Base-by-base conservation (phyloP, 2,888 invertebrate species). In the Chironomus tentans region DNA sequence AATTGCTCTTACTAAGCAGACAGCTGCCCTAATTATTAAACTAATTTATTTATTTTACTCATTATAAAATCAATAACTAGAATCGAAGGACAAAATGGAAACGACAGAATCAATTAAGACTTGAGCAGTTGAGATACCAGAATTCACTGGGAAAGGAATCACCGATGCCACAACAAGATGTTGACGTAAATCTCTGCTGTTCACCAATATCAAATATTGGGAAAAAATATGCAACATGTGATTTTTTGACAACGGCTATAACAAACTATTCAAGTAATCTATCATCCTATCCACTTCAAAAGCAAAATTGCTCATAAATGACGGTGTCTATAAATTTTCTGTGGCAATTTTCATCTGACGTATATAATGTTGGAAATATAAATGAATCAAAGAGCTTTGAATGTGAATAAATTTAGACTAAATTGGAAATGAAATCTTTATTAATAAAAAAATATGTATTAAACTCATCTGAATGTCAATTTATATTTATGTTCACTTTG, bases 51-150 rank as follows among this genome's bases (percentile, higher is more conserved):
- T 48, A 13, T 50, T 48, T 47, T 3, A 12, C 18, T 71, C 24
- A 10, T 22, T 22, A 3, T n/a, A 48, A 18, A 71, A 24, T 47
- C 22, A 84, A 78, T 84, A 84, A 15, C 4, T 18, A 56, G 77
- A 84, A 84, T 78, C 80, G 84, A 79, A 81, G 84, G 28, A 76
- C 76, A 18, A 76, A 76, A 69, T 94, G 93, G 93, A 94, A 94
- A 84, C 88, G 93, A 0, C 93, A 94, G 82, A 95, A 95, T 83
- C 95, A 95, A 80, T 85, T 95, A 68, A 88, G 94, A 0, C 81
- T 94, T 76, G 94, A 95, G 81, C 94, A 95, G 81, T 84, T 95
- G 6, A 89, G 95, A 0, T 93, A 94, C 81, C 93, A 94, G 81
- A 92, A 93, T 28, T 89, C 90, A 12, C 88, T 89, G 70, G 92